A percentile compares a stretch with the other conserved stretches of the same genome.
Conservation (phyloP, 2,113 vertebrate species). For the Daubentonia madagascariensis region DNA sequence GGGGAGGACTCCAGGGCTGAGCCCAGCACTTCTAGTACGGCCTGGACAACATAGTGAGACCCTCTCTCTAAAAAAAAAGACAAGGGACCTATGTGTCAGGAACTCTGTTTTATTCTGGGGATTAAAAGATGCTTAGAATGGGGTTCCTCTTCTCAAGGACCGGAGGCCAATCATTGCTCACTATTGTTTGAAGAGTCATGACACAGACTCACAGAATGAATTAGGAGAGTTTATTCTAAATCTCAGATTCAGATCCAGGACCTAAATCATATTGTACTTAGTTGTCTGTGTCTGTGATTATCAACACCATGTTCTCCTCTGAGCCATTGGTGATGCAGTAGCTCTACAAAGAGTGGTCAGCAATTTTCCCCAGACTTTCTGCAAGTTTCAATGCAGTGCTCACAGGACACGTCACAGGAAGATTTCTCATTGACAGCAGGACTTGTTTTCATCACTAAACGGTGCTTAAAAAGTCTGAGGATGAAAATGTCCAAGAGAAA, state of each 20-base stretch:
- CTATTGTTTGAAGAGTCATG: not conserved
- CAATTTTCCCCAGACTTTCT: not conserved
- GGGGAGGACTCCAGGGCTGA: no score
- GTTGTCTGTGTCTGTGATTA: no score
- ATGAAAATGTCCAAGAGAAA: not conserved
- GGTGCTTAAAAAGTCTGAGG: not conserved
- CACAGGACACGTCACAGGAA: not conserved
- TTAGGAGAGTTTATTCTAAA: not conserved
- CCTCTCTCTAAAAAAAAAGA: not conserved
- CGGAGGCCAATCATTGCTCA: not conserved
- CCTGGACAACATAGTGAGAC: no score
- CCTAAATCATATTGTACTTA: accelerated
- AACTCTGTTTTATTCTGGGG: not conserved
- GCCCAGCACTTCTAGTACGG: no score
- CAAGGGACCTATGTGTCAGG: not conserved
- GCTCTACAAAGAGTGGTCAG: not conserved
- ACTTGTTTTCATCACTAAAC: not conserved
- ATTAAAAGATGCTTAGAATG: not conserved
- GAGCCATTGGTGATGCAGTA: accelerated
- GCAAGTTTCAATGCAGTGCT: not conserved
- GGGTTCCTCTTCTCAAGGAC: not conserved
- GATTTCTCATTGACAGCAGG: not conserved
- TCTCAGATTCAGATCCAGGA: not conserved
- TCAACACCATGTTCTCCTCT: not conserved
- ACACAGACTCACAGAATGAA: not conserved